phyloP scores from a whole-genome alignment of 2,888 invertebrate species.

The Criorhina ranunculi region DNA sequence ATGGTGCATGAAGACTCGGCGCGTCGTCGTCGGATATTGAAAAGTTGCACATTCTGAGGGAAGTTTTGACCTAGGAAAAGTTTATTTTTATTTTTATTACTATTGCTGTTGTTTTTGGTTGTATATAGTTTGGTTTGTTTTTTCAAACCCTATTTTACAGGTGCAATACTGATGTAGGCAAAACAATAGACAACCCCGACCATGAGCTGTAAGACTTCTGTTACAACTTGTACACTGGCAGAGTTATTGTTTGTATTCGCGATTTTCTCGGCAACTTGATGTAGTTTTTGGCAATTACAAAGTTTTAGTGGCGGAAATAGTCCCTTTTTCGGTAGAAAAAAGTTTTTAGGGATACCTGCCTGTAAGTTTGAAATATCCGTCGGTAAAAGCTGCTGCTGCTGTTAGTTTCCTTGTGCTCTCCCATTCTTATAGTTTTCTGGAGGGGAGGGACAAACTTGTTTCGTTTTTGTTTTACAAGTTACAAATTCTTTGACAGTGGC shows the following conservation, averaged over 20 bases:
- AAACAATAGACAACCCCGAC: conserved; percentile 3
- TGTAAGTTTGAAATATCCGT: conserved; percentile 48
- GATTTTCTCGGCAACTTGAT: conserved; percentile 23
- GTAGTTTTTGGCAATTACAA: conserved; percentile 60
- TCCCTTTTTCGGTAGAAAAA: conserved; percentile 7
- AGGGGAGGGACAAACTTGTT: background rate
- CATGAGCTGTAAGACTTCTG: conserved; percentile 25
- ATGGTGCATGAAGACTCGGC: conserved; percentile 44
- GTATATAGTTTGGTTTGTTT: conserved; percentile 55
- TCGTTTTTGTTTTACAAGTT: conserved; percentile 22
- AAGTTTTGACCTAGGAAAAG: conserved; percentile 47
- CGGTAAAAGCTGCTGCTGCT: conserved; percentile 22
- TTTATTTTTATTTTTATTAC: conserved; percentile 28
- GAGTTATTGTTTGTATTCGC: conserved; percentile 8
- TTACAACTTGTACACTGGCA: conserved; percentile 32
- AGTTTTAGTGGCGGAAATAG: conserved; percentile 16
- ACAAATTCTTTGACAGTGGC: conserved; percentile 30
- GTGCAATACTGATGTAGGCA: conserved; percentile 28
- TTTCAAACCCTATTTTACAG: conserved; percentile 46
- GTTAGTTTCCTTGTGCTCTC: background rate
- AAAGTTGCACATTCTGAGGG: conserved; percentile 32
- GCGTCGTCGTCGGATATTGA: conserved; percentile 46
- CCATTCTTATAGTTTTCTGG: background rate
- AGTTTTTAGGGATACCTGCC: conserved; percentile 42
- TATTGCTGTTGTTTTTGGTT: conserved; percentile 64